These are phyloP conservation scores for Sitophilus oryzae DNA, from an alignment of 1,140 invertebrate genomes.

Conservation along the genomic window DNA sequence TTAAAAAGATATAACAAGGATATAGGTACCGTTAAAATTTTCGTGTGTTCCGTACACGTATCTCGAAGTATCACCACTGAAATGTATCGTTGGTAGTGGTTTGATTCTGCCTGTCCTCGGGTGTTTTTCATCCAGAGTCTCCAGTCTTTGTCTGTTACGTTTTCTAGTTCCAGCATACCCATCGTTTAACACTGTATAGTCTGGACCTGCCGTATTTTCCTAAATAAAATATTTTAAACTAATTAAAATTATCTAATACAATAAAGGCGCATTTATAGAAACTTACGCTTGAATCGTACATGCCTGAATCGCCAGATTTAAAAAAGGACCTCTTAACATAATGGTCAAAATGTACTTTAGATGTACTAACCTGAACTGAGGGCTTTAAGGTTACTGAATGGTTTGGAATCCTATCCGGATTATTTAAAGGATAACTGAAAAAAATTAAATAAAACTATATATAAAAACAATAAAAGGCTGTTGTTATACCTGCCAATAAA, in stretches of 20 bases:
- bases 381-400: no score
- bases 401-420: not conserved
- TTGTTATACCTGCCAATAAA: not conserved
- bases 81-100: conserved; percentile 33
- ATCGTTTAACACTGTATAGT: conserved; percentile 12
- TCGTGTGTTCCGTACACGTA: conserved; percentile 36
- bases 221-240: not conserved
- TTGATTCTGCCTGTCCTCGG: conserved; percentile 26
- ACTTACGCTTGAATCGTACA: not conserved
- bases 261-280: conserved; percentile 1
- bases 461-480: no score
- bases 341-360: no score
- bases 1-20: no score
- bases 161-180: conserved; percentile 11
- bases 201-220: conserved; percentile 5
- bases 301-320: not conserved
- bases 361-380: not conserved
- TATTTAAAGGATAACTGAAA: not conserved
- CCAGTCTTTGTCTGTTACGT: conserved; percentile 10
- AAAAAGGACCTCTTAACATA: not conserved
- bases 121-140: conserved; percentile 20
- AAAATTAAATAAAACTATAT: no score
- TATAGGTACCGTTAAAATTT: conserved; percentile 37
- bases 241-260: not conserved
- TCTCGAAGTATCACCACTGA: conserved; percentile 36